These are phyloP conservation scores for Myanophis thanlyinensis DNA, from an alignment of 2,113 vertebrate species.

Conservation along the genomic window DNA sequence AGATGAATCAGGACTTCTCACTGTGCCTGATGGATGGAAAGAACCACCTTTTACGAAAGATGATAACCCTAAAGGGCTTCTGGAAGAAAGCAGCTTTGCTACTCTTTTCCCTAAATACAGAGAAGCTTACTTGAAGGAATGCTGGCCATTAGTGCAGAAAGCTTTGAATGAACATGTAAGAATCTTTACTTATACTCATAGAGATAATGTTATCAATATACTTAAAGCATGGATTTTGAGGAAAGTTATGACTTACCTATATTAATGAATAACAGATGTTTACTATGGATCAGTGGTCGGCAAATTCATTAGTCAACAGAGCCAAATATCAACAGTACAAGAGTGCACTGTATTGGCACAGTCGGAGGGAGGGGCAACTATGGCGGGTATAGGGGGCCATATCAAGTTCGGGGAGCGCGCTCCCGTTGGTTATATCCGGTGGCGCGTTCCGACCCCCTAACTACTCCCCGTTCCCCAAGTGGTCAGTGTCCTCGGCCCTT, in stretches of 20 bases:
- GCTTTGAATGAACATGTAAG: conserved; percentile 85
- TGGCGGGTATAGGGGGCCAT: no score
- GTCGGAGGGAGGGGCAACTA: no score
- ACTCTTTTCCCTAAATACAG: conserved; percentile 96
- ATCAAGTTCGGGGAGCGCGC: no score
- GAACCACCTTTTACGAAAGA: conserved; percentile 83
- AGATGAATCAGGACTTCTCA: conserved; percentile 85
- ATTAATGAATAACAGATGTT: not conserved
- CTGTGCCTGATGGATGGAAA: conserved; percentile 94
- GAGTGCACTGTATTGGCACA: no score
- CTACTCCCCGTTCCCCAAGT: no score
- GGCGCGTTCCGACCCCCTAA: no score
- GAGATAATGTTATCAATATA: not conserved
- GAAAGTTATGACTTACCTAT: not conserved
- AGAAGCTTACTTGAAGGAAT: conserved; percentile 92
- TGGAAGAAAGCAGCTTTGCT: conserved; percentile 98
- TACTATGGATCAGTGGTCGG: not conserved
- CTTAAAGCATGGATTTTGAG: not conserved
- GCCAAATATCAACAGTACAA: no score
- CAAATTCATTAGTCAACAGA: no score
- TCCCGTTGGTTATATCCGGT: no score
- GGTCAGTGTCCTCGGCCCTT: no score
- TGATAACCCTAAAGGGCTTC: conserved; percentile 88
- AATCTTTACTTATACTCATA: not conserved
- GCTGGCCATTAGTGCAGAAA: conserved; percentile 93